These are phyloP conservation scores for Euura saliciscinereae DNA, from an alignment of 1,140 invertebrate genomes.

Conservation along the genomic window DNA sequence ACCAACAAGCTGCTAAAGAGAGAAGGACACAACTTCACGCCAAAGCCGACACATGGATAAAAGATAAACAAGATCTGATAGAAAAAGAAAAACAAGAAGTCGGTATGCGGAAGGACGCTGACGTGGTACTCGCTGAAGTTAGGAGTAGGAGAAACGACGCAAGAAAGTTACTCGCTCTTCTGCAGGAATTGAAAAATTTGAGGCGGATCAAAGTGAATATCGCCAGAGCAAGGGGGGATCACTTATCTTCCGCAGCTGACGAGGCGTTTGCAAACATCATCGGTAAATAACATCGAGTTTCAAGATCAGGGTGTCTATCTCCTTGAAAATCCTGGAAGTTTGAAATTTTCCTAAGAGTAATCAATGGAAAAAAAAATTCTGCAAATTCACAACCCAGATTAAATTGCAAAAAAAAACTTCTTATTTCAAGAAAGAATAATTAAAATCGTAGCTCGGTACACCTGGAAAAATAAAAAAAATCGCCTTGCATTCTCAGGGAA, in stretches of 20 bases:
- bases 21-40: conserved; percentile 54
- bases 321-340: too few species aligned
- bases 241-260: conserved; percentile 53
- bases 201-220: conserved; percentile 66
- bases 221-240: conserved; percentile 65
- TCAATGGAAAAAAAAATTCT: conserved; percentile 9
- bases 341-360: not conserved
- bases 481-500: too few species aligned
- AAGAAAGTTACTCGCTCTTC: conserved; percentile 65
- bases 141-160: conserved; percentile 71
- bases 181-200: conserved; percentile 68
- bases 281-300: conserved; percentile 29
- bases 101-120: conserved; percentile 70
- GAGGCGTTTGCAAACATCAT: conserved; percentile 54
- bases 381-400: too few species aligned
- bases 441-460: too few species aligned
- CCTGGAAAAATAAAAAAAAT: too few species aligned
- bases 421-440: too few species aligned
- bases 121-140: conserved; percentile 72
- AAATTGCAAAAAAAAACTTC: too few species aligned
- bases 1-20: conserved; percentile 50
- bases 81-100: conserved; percentile 69
- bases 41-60: conserved; percentile 67
- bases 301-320: too few species aligned
- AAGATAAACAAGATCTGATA: conserved; percentile 65